Evolutionary conservation across 2,888 invertebrate genomes (phyloP).

Genomic region (Oscheius sp.): DNA sequence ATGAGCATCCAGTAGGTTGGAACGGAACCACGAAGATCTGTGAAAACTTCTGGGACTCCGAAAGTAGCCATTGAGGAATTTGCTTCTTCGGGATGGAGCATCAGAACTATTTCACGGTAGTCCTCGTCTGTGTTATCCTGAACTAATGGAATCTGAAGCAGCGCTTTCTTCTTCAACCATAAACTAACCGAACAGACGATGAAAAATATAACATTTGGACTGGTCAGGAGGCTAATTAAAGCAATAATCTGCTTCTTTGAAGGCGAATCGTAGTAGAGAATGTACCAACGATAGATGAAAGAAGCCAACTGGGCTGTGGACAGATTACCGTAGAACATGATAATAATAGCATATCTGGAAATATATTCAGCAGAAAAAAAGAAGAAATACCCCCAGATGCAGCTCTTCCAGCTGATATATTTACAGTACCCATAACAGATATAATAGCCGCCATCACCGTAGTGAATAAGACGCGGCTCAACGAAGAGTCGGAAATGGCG

Average conservation of each 20-base stretch:
- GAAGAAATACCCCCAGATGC: background rate
- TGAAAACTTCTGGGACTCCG: background rate
- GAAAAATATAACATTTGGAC: background rate
- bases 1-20: background rate
- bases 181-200: background rate
- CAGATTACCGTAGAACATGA: conserved; percentile 2
- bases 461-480: background rate
- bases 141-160: too few species aligned
- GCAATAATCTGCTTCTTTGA: background rate
- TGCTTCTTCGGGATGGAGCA: conserved; percentile 14
- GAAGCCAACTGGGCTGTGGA: background rate
- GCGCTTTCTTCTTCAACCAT: too few species aligned
- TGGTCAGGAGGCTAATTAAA: background rate
- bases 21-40: background rate
- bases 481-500: conserved; percentile 13
- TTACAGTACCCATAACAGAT: conserved; percentile 13
- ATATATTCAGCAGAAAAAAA: background rate
- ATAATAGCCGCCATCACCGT: background rate
- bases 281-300: conserved; percentile 7
- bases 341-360: background rate
- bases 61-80: background rate
- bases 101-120: background rate
- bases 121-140: background rate
- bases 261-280: background rate
- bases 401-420: background rate